Base-by-base conservation (phyloP, 2,888 invertebrate species). In the Empis stercorea region DNA sequence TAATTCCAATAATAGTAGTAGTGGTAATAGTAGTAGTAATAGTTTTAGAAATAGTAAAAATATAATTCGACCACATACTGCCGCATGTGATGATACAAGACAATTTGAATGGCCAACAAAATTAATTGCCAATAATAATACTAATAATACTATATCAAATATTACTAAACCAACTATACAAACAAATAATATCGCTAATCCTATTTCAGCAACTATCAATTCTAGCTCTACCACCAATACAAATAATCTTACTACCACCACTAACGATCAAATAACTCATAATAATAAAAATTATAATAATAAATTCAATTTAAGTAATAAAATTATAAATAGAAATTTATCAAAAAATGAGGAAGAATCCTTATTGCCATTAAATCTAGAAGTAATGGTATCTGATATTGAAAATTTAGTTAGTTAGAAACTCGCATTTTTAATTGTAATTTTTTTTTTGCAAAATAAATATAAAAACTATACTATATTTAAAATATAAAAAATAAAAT, bases 341-440 rank as follows among this genome's bases (percentile, higher is more conserved):
- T 36, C 36, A 27, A 13, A 7, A 10, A 37, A 47, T 23, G 46
- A 43, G n/a, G 50, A 55, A 30, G 50, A 51, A 14, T 41, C 48
- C 3, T 37, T 52, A 50, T 53, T 64, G 54, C 62, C 65, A 41
- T 66, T 69, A 43, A 66, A 69, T 53, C 55, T 68, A 45, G 69
- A 70, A 58, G 64, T 68, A 32, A 65, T 64, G 58, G 61, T 68
- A 39, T 68, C 66, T 17, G 69, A 70, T 54, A 57, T 67, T 48
- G 68, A 68, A 56, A 67, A 67, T 56, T 54, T 70, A 61, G 65
- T 68, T 61, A 68, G 67, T 64, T 67, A 68, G 61, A 45, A 42
- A 16, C 38, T n/a, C 4, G 4, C 13, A 34, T 34, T n/a, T 34
- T 34, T 34, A 34, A 13, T 34, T 34, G 23, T 27, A 27, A 27